Evolutionary conservation across 2,888 invertebrate genomes (phyloP), one percentile per base, ranked within the genome.

Genomic region (Andrena marginata): DNA sequence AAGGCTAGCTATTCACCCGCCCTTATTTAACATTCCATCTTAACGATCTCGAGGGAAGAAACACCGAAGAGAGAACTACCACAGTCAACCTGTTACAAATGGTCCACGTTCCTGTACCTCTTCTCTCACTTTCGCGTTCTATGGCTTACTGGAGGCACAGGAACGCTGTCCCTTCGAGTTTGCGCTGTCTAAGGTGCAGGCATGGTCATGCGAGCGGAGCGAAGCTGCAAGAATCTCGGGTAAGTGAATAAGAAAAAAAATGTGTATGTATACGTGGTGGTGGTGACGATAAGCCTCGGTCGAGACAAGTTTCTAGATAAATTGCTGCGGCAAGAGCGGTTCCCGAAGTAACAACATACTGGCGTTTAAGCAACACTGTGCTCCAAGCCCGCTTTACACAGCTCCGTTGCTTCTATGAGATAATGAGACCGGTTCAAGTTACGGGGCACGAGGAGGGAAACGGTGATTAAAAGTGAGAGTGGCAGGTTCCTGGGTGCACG

Each of bases 121-220:
- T 42, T 13, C 0, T 42, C 10, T 56, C 5, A 23, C 2, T n/a
- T 7, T 60, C n/a, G 48, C 31, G 33, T 70, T 42, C 20, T 13
- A 23, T 51, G 51, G 23, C 64, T 60, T 29, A 33, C 70, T 64
- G 54, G 26, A 49, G 64, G 49, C 59, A 63, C 63, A 64, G 56
- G 76, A 31, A 64, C 74, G 56, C n/a, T 64, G 23, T 82, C 65
- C 42, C 56, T 62, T 59, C 10, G 29, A n/a, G 65, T 49, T 54
- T 31, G 33, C 65, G 60, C 72, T 67, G 35, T 31, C 64, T 56
- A 84, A 89, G 87, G 86, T 87, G 86, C 88, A 87, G 82, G 80
- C 85, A 87, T 75, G 42, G 79, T 80, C 86, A 87, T 89, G 89
- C 89, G 85, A 68, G 75, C 80, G 79, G 65, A 84, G 77, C 82